Evolutionary conservation across 2,888 invertebrate species (phyloP), one percentile per base, ranked within the genome.

Genomic region (Lamproptera curius): DNA sequence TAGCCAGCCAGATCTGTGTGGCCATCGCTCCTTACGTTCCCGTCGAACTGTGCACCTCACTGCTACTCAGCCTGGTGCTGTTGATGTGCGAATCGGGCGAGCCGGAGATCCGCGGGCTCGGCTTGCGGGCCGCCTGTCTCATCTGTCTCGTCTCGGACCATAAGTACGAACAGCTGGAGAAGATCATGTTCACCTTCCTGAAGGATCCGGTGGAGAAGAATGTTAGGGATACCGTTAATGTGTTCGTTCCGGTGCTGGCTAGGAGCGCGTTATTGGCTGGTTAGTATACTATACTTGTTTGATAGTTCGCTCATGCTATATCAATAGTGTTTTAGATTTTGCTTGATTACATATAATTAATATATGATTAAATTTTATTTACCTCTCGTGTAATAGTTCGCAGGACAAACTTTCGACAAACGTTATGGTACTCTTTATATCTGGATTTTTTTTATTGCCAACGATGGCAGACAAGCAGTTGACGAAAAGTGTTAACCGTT

Each of bases 61-160:
- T 88, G 13, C 63, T 88, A 9, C 75, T 88, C 8, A 88, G 88
- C 51, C 61, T 88, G 15, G 84, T 86, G 0, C 50, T 78, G 20
- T 66, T 88, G 8, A 88, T 88, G 88, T 88, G 87, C 33, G 88
- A 88, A 50, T 84, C 86, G 0, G 80, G 76, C 41, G 88, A 88
- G 55, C 51, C 65, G 0, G 84, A 85, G 43, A 77, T 88, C 9
- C 62, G 88, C 28, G 58, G 65, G 23, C 57, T 86, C 3, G 88
- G 88, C 0, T 58, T 88, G 0, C 82, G 80, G 47, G 68, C 86
- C 0, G 84, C 85, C 1, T 82, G 82, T 46, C 56, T 87, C 0
- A 74, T 86, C 49, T 83, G 82, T 51, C 80, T 85, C 0, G 81
- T 86, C 0, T 80, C 84, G 0, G 81, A 84, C 13, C 78, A 86